Evolutionary conservation across 1,140 invertebrate species (phyloP), one percentile per base, ranked within the genome.

Genomic region (Trichonephila clavipes): DNA sequence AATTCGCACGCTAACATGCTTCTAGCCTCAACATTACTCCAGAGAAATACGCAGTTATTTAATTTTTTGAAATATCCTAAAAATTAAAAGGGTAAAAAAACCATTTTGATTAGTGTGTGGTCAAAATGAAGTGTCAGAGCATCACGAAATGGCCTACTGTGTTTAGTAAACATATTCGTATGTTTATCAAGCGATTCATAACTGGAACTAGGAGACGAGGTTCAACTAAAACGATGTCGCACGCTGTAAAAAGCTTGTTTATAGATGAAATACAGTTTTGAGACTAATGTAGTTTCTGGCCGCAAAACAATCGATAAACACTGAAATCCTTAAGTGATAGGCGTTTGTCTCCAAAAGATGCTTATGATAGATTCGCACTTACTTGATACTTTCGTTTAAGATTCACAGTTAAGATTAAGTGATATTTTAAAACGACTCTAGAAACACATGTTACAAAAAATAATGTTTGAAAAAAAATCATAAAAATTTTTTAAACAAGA

Each of bases 1-100:
- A 5, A n/a, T 58, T 66, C 28, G 89, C 89, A 91, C 72, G 89
- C 89, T 21, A 91, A 14, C n/a, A 24, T 5, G 16, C 14, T 58
- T 66, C 58, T 77, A 7, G 69, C 66, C 51, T 34, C 58, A 44
- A 51, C 10, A 77, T 77, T 34, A 40, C 72, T 77, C 51, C 2
- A 69, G 72, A 28, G 1, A 19, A 34, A 77, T 16, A 19, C 34
- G 72, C 3, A 19, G 10, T 34, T 77, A 77, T 77, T 77, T 77
- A 40, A 77, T 77, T 77, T 40, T 77, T 6, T 24, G 28, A 77
- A 34, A 40, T 16, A 40, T 19, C 69, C 69, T 0, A 14, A 14
- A 77, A 77, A 77, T 40, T 7, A 14, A 28, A 5, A 1, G 1
- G 28, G 34, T 34, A 77, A 77, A 40, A 14, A 28, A 28, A 3